phyloP scores from a whole-genome alignment of 2,888 invertebrate species.

The Chaetoderma sp. region DNA sequence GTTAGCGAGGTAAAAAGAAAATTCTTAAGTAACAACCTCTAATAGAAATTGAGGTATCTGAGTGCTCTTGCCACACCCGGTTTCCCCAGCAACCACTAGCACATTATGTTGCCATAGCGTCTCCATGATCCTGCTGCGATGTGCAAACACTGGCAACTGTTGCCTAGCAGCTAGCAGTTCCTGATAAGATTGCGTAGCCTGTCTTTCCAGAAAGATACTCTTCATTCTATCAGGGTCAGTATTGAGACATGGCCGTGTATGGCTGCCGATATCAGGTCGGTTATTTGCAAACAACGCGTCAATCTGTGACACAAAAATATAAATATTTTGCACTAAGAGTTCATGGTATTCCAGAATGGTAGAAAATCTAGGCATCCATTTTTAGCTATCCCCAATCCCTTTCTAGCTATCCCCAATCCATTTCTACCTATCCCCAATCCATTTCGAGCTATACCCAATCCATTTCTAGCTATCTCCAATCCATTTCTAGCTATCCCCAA shows the following conservation, averaged over 20 bases:
- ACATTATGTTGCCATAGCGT: conserved; percentile 47
- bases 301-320: neutral
- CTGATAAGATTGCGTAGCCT: conserved; percentile 33
- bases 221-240: neutral
- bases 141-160: conserved; percentile 57
- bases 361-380: no score
- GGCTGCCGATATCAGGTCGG: neutral
- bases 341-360: no score
- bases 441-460: no score
- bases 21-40: conserved; percentile 56
- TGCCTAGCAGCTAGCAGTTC: conserved; percentile 45
- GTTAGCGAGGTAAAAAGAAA: no score
- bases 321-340: no score
- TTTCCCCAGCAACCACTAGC: conserved; percentile 65
- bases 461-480: no score
- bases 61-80: conserved; percentile 67
- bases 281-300: neutral
- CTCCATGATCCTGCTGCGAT: conserved; percentile 46
- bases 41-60: conserved; percentile 67
- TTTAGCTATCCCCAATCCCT: no score
- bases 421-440: no score
- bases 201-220: conserved; percentile 18
- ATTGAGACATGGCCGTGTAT: no score
- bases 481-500: no score
- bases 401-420: no score